Base-by-base conservation (phyloP, 2,113 vertebrate genomes). In the Pseudorectes ferrugineus region DNA sequence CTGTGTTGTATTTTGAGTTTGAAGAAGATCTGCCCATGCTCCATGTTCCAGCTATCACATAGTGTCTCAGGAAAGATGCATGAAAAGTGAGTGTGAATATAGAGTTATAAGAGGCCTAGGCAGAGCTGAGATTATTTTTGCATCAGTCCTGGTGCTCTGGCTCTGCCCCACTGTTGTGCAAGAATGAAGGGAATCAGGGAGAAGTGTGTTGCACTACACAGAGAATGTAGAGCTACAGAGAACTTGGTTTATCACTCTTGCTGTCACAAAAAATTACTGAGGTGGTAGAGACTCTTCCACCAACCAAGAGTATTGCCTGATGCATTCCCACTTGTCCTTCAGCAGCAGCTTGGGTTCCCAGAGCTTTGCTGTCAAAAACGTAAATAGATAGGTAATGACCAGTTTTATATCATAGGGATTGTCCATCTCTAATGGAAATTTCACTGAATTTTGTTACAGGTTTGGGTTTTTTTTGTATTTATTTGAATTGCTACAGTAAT, bases 281-380 rank as follows among this genome's bases (percentile, higher is more conserved):
- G 9, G 7, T 59, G 19, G 4, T 77, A 55, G 51, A 84, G 11
- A 14, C 38, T 84, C 19, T 66, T 87, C 45, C 17, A 51, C 23
- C 14, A 49, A 5, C 0, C 1, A 75, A 31, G 16, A 49, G 5
- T 55, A 31, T 42, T 45, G 15, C 28, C 14, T 1, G 0, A 8
- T 79, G 14, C 31, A 36, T 79, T 95, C 42, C 25, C 10, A 28
- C 23, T 52, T 65, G 17, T 46, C 31, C n/a, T 65, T 55, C 68
- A 59, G 15, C 26, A 71, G 35, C 20, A 75, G 16, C 26, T 79
- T 88, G 9, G 2, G 1, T 55, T 85, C 81, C 33, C 29, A 67
- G 46, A 15, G 26, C 21, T 71, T 18, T 85, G 23, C 16, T 8
- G 3, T 59, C 2, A 4, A 63, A 33, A 66, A 71, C 26, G 29